Percentiles rank a stretch among this genome's conserved stretches.
Conservation (phyloP, 2,113 vertebrate genomes). For the Pachycephala philippinensis region DNA sequence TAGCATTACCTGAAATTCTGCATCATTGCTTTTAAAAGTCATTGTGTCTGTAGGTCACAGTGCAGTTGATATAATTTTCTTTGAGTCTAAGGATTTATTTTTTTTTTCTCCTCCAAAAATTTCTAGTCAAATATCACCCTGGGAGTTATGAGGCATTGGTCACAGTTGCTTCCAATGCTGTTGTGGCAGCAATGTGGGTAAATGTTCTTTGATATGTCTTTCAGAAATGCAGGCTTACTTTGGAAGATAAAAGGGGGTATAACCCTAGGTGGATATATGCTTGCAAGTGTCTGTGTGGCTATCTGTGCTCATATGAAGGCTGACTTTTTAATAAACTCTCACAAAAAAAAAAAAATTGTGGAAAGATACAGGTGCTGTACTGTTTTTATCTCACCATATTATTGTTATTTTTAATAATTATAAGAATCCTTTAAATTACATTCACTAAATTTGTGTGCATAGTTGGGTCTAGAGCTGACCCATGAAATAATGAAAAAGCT, state of each 20-base stretch:
- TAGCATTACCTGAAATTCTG: not conserved
- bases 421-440: not conserved
- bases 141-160: not conserved
- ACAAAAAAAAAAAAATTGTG: not conserved
- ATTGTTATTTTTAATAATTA: not conserved
- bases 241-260: not conserved
- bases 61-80: not conserved
- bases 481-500: not conserved
- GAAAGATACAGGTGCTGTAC: not conserved
- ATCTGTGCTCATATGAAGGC: not conserved
- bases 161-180: not conserved
- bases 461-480: not conserved
- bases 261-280: not conserved
- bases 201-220: not conserved
- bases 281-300: not conserved
- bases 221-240: not conserved
- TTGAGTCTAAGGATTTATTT: not conserved
- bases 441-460: not conserved
- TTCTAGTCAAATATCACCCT: not conserved
- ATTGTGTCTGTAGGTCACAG: not conserved
- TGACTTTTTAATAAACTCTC: not conserved
- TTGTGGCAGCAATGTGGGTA: not conserved
- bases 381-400: not conserved
- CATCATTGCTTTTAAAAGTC: not conserved
- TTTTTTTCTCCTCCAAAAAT: not conserved